A percentile compares a stretch with the other conserved stretches of the same genome.
Evolutionary conservation across 1,140 invertebrate genomes (phyloP).

Genomic region (Trichomalopsis sarcophagae): DNA sequence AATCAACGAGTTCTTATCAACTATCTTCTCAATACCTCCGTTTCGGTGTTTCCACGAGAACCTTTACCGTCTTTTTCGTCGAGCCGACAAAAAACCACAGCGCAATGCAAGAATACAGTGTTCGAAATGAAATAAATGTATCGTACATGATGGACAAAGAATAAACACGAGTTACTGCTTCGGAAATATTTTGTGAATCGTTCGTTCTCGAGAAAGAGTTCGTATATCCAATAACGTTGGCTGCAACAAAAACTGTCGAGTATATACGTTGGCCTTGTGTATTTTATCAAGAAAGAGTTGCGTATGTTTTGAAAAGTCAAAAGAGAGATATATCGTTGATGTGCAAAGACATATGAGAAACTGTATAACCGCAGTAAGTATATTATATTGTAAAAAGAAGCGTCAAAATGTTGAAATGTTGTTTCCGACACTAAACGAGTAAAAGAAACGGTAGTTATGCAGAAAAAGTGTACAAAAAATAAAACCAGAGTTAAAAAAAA

Average conservation of each 20-base stretch:
- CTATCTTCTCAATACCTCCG: conserved; percentile 35
- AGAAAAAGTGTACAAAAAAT: background rate
- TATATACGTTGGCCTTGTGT: background rate
- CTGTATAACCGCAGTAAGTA: background rate
- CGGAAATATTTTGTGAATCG: conserved; percentile 3
- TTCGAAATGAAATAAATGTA: background rate
- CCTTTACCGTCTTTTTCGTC: conserved; percentile 16
- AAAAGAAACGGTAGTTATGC: background rate
- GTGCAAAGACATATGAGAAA: background rate
- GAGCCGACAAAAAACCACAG: background rate
- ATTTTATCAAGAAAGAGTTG: conserved; percentile 6
- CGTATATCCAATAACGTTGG: background rate
- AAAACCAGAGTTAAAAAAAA: background rate
- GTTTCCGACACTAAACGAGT: background rate
- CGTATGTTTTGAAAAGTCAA: background rate
- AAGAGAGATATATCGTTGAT: background rate
- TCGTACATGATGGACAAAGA: conserved; percentile 17
- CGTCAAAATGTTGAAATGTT: background rate
- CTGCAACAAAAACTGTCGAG: too few species aligned
- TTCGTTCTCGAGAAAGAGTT: background rate
- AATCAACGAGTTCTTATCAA: background rate
- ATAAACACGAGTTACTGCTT: too few species aligned
- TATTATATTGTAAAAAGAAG: background rate
- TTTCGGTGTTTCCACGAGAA: conserved; percentile 7
- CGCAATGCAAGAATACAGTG: background rate